Evolutionary conservation across 2,113 vertebrate species (phyloP), one percentile per base, ranked within the genome.

Genomic region (Embiotoca jacksoni): DNA sequence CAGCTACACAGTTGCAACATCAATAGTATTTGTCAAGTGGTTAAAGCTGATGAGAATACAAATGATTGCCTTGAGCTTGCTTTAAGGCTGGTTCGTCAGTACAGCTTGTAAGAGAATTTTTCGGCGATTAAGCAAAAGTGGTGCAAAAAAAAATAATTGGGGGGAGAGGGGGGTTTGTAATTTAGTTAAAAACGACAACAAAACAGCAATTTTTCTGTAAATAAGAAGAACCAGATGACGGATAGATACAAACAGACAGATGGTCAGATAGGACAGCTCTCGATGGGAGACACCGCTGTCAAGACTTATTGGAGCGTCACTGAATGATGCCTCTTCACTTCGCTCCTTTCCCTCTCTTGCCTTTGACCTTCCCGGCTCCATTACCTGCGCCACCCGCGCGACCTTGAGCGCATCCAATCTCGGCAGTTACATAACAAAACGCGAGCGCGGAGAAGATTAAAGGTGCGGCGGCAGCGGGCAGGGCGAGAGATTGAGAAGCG

Each of bases 21-120:
- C 88, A 88, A 88, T 87, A 89, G 87, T 85, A 71, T 88, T 87
- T 87, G 88, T 82, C 86, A 79, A 84, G 89, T 84, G 83, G 71
- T 85, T 82, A 70, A 76, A 73, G 84, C 86, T 87, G 89, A 90
- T 92, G 84, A 88, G 86, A 90, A 91, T 82, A 83, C 83, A 69
- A 82, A 91, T 77, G 73, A 85, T 69, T 80, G 90, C 90, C 85
- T 77, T 72, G 55, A 84, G 87, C 84, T 87, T 44, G 83, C 83
- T 82, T 88, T 77, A 75, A 86, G 82, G 84, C 64, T 46, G 72
- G 72, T 80, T 83, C 86, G 72, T 86, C 78, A 80, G 84, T 31
- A 49, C 61, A 75, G 70, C 80, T 82, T 86, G 85, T 78, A 71
- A 85, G 64, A 82, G 64, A 71, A 63, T 75, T 65, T 72, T 60